Evolutionary conservation across 2,888 invertebrate genomes (phyloP).

Genomic region (Tanypteryx hageni): DNA sequence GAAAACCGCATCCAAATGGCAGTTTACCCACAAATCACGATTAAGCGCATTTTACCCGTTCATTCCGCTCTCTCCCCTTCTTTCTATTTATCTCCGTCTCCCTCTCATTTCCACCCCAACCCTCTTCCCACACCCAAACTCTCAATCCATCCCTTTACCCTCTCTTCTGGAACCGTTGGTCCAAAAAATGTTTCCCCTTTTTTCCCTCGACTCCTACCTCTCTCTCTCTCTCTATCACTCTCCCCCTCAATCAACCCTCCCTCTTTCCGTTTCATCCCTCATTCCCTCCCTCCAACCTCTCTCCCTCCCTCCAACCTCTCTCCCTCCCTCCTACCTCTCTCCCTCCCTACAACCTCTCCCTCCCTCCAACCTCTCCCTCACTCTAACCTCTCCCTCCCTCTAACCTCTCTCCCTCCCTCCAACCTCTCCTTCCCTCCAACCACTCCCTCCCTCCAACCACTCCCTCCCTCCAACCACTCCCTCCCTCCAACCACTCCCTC

Average conservation of each 20-base stretch:
- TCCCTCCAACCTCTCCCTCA: neutral
- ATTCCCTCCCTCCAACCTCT: neutral
- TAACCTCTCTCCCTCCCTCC: no score
- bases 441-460: neutral
- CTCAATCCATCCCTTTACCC: neutral
- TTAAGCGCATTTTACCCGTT: constrained; percentile 20
- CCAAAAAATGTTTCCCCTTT: neutral
- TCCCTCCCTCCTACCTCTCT: neutral
- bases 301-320: neutral
- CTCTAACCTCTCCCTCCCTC: neutral
- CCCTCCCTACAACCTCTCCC: neutral
- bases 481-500: neutral
- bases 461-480: neutral
- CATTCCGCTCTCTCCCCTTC: constrained; percentile 26
- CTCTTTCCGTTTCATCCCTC: neutral
- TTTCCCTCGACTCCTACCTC: neutral
- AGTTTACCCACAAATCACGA: neutral
- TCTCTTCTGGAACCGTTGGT: neutral
- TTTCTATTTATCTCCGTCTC: no score
- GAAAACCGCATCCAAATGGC: neutral
- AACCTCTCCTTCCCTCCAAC: neutral
- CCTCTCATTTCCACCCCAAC: neutral
- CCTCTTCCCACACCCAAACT: neutral
- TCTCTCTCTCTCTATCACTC: neutral
- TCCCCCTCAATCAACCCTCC: neutral